These are phyloP conservation scores for Aleiodes alternator DNA, from an alignment of 2,888 invertebrate genomes.

Conservation along the genomic window DNA sequence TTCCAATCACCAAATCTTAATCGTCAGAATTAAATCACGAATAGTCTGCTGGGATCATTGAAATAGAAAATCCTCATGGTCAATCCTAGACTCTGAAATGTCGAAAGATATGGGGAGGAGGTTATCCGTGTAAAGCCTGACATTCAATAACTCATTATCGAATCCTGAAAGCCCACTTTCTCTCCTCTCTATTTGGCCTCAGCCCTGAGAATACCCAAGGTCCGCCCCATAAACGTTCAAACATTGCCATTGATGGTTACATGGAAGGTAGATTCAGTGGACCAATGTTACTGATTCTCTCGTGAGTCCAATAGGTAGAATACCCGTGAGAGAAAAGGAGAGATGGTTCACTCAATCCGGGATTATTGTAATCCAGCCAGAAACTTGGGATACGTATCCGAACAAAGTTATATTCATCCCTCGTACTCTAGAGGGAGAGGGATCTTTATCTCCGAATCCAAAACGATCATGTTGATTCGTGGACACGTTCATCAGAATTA, in stretches of 20 bases:
- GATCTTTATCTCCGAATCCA: slow-evolving; percentile 33
- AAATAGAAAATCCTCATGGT: slow-evolving; percentile 15
- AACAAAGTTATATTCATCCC: slow-evolving; percentile 46
- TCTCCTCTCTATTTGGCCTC: not conserved
- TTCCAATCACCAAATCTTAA: not conserved
- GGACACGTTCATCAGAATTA: slow-evolving; percentile 21
- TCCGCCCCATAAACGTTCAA: slow-evolving; percentile 35
- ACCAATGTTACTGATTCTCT: slow-evolving; percentile 19
- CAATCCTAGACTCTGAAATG: slow-evolving; percentile 1
- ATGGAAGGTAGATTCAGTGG: slow-evolving; percentile 16
- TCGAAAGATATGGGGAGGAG: slow-evolving; percentile 13
- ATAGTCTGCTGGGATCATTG: not conserved
- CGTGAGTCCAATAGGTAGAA: slow-evolving; percentile 29
- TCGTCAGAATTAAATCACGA: not conserved
- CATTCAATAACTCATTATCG: slow-evolving; percentile 55
- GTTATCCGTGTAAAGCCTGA: slow-evolving; percentile 32
- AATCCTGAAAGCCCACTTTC: slow-evolving; percentile 47
- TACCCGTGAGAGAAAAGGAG: slow-evolving; percentile 19
- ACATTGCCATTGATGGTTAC: slow-evolving; percentile 33
- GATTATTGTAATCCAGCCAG: slow-evolving; percentile 48
- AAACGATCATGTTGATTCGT: slow-evolving; percentile 39
- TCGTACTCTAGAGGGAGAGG: not conserved
- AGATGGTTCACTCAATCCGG: slow-evolving; percentile 40
- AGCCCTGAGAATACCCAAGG: slow-evolving; percentile 39
- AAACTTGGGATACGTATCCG: slow-evolving; percentile 35